Percentiles rank a stretch among this genome's conserved stretches.
Evolutionary conservation across 2,113 vertebrate genomes (phyloP).

Genomic region (Pseudois nayaur): DNA sequence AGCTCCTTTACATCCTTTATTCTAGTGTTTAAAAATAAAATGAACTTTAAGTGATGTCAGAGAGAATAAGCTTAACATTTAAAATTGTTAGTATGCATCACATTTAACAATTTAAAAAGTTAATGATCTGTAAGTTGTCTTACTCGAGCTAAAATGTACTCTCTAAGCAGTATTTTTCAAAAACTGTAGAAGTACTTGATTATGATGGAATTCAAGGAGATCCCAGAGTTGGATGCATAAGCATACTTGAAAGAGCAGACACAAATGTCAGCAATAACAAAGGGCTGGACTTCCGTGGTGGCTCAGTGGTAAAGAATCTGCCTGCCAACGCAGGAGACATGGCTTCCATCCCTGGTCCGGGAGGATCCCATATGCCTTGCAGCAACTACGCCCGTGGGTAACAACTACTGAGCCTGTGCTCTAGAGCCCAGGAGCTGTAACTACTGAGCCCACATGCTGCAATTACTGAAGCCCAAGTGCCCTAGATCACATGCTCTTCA

Average conservation of each 20-base stretch:
- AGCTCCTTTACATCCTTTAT: conserved; percentile 60
- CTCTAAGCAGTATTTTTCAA: neutral
- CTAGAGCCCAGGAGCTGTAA: neutral
- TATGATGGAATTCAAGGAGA: neutral
- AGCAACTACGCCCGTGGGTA: neutral
- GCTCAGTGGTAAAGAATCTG: neutral
- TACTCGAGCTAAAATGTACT: conserved; percentile 4
- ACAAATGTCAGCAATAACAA: neutral
- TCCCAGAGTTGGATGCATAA: neutral
- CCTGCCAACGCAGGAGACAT: neutral
- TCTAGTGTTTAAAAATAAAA: conserved; percentile 35
- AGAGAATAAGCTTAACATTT: conserved; percentile 36
- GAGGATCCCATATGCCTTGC: neutral
- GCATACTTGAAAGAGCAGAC: neutral
- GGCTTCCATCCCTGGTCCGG: neutral
- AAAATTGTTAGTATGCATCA: conserved; percentile 26
- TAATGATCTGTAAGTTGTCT: conserved; percentile 22
- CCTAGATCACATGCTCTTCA: neutral
- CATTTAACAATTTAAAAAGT: neutral
- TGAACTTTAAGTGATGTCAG: conserved; percentile 48
- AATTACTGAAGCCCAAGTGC: neutral
- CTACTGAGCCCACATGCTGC: neutral
- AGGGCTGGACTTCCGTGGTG: neutral
- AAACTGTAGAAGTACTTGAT: neutral
- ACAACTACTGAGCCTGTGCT: neutral